These are phyloP conservation scores for Aporophyla lueneburgensis DNA, from an alignment of 2,888 invertebrate species.

Conservation along the genomic window DNA sequence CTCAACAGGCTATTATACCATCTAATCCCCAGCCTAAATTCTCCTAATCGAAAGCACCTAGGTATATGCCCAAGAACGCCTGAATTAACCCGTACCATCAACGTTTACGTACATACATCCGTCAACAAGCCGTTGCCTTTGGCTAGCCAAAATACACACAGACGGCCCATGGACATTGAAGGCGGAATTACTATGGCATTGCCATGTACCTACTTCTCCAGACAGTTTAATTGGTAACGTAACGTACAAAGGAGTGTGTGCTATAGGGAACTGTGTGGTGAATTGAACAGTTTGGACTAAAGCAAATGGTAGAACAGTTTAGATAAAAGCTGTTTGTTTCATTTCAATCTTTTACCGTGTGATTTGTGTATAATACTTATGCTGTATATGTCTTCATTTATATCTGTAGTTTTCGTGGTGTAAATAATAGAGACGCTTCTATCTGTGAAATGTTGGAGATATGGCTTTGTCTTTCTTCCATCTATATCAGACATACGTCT, in stretches of 20 bases:
- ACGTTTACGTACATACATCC: conserved; percentile 21
- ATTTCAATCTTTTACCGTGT: not conserved
- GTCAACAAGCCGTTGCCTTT: conserved; percentile 61
- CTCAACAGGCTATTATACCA: conserved; percentile 2
- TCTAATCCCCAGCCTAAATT: conserved; percentile 25
- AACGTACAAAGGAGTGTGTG: conserved; percentile 50
- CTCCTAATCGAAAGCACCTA: conserved; percentile 24
- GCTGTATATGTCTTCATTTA: too few relatives aligned
- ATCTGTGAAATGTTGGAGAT: not conserved
- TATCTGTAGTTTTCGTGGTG: too few relatives aligned
- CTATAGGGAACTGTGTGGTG: conserved; percentile 8
- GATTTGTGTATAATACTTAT: not conserved
- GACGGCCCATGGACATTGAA: conserved; percentile 51
- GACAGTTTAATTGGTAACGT: conserved; percentile 61
- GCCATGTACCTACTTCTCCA: conserved; percentile 48
- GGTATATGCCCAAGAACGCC: conserved; percentile 22
- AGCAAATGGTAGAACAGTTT: conserved; percentile 1
- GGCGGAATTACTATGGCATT: conserved; percentile 56
- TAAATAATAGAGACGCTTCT: too few relatives aligned
- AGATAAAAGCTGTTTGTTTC: conserved; percentile 3
- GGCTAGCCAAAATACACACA: conserved; percentile 57
- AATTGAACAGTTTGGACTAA: conserved; percentile 2
- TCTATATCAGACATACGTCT: not conserved
- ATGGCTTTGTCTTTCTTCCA: not conserved
- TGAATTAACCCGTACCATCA: conserved; percentile 51